phyloP scores from a whole-genome alignment of 2,797 vertebrate genomes.

The Cossypha dichroa region DNA sequence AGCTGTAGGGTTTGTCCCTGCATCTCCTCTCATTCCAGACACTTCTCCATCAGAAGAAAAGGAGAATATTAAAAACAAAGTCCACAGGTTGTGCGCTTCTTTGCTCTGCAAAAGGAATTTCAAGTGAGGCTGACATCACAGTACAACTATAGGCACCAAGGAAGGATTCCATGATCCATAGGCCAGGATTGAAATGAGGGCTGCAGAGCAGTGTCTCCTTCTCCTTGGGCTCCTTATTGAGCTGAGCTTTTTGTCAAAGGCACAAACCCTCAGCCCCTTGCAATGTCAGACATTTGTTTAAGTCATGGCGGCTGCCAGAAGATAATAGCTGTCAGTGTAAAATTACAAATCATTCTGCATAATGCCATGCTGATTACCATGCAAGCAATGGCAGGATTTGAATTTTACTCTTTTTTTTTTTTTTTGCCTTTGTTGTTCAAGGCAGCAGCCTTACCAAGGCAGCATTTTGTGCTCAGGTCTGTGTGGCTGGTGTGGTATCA shows the following conservation, averaged over 20 bases:
- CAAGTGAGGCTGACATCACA: neutral
- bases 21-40: neutral
- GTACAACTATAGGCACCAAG: neutral
- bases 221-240: neutral
- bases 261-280: neutral
- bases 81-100: neutral
- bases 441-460: neutral
- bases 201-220: neutral
- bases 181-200: neutral
- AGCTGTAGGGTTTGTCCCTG: neutral
- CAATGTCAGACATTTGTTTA: conserved; percentile 37
- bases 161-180: neutral
- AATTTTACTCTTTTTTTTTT: conserved; percentile 9
- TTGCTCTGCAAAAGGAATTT: neutral
- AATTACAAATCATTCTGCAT: conserved; percentile 63
- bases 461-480: neutral
- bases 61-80: neutral
- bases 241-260: neutral
- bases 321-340: conserved; percentile 58
- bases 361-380: conserved; percentile 48
- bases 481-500: rapidly evolving
- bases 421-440: neutral
- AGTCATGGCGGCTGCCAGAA: conserved; percentile 63
- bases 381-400: conserved; percentile 25
- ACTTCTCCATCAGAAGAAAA: neutral